Evolutionary conservation across 2,888 invertebrate species (phyloP), one percentile per base, ranked within the genome.

Genomic region (Drosophila villosipedis): DNA sequence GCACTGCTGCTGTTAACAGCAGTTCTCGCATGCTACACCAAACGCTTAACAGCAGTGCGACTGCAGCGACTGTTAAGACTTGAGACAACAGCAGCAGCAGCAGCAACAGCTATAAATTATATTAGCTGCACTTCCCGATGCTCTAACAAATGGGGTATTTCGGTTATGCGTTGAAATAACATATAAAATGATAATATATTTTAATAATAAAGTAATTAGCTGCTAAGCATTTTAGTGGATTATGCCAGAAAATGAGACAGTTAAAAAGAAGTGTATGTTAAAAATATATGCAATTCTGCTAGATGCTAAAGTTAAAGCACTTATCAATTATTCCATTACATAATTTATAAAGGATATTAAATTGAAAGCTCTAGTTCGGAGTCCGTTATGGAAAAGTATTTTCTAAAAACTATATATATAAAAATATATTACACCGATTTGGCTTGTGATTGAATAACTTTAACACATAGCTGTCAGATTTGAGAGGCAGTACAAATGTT

Each of bases 11-110:
- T 63, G 79, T 63, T 79, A 76, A 53, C 30, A 25, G 28, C 28
- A 22, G 16, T 74, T 87, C 62, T 88, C 89, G 89, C 84, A 88
- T 85, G 84, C 89, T 66, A 84, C 49, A 88, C 73, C 5, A 12
- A 22, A 39, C 43, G 69, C 69, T 65, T 73, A 73, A 39, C 52
- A 35, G 43, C n/a, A 16, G 25, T 12, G 16, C 14, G 59, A 53
- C 5, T 67, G 73, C 68, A 65, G 31, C 39, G 54, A 50, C 14
- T 22, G 70, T 35, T 64, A 30, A 22, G 1, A 19, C 16, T 14
- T 0, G n/a, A 31, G 41, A 35, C 22, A 63, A 31, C n/a, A n/a
- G n/a, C n/a, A 49, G 16, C 58, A 35, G 35, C 33, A 33, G 33
- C 43, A 28, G 4, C 43, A 30, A 47, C 47, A 35, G 14, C 7